A percentile compares a stretch with the other conserved stretches of the same genome.
Conservation (phyloP, 2,113 vertebrate species). For the Solea senegalensis region DNA sequence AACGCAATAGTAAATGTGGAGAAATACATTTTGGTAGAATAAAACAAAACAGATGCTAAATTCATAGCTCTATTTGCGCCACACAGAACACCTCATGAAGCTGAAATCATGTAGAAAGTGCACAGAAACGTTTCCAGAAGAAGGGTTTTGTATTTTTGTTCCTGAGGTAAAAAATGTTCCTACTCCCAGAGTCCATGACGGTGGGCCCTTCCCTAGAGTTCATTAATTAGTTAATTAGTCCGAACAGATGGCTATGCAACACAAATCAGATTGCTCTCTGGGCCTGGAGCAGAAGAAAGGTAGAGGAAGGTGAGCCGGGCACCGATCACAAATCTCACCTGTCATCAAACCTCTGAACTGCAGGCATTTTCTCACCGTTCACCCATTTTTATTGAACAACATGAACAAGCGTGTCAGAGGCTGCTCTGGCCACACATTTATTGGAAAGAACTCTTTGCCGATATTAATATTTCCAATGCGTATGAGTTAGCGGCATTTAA, state of each 20-base stretch:
- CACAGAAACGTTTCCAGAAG: constrained; percentile 55
- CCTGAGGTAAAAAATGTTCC: constrained; percentile 75
- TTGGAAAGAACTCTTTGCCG: constrained; percentile 75
- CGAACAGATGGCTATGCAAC: constrained; percentile 82
- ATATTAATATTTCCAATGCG: too few relatives aligned
- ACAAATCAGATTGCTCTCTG: constrained; percentile 77
- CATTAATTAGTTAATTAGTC: constrained; percentile 86
- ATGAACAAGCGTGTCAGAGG: not conserved
- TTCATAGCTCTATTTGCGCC: not conserved
- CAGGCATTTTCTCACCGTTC: constrained; percentile 63
- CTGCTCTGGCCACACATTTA: constrained; percentile 45
- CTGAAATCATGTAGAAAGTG: constrained; percentile 28
- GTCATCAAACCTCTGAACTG: constrained; percentile 58
- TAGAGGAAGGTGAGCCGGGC: constrained; percentile 67
- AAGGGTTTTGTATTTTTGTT: constrained; percentile 70
- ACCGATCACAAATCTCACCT: constrained; percentile 51
- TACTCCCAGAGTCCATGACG: constrained; percentile 51
- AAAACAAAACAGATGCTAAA: constrained; percentile 4
- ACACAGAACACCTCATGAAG: constrained; percentile 16
- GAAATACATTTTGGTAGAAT: not conserved
- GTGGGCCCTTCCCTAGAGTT: constrained; percentile 79
- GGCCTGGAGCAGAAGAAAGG: constrained; percentile 71
- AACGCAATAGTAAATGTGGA: not conserved
- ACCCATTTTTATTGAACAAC: constrained; percentile 48
- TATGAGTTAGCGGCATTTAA: too few relatives aligned